Percentiles rank a stretch among this genome's conserved stretches.
These are phyloP conservation scores for Matsumyia berberina DNA, from an alignment of 2,888 invertebrate species.

Conservation along the genomic window DNA sequence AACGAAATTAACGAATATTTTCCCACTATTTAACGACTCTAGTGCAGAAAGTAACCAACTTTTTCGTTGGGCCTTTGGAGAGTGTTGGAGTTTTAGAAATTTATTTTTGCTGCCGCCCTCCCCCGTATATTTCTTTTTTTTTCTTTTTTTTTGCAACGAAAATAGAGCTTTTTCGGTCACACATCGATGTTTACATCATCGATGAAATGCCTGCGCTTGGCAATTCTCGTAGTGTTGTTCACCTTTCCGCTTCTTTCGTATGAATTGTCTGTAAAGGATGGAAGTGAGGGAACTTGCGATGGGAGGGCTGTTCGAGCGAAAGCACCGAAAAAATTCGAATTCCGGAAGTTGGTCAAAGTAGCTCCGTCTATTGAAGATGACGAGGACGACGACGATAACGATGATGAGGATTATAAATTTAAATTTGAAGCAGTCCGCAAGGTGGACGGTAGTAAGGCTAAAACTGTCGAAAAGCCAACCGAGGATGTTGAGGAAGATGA, in stretches of 20 bases:
- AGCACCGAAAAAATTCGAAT: slow-evolving; percentile 79
- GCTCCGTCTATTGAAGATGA: slow-evolving; percentile 78
- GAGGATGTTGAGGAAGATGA: slow-evolving; percentile 71
- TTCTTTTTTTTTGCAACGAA: slow-evolving; percentile 39
- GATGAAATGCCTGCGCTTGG: slow-evolving; percentile 61
- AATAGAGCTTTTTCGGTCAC: slow-evolving; percentile 50
- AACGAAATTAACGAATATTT: slow-evolving; percentile 26
- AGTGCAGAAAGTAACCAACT: slow-evolving; percentile 14
- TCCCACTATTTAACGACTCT: slow-evolving; percentile 6
- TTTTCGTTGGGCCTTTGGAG: slow-evolving; percentile 25
- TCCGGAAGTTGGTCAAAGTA: slow-evolving; percentile 81
- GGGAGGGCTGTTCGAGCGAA: slow-evolving; percentile 47
- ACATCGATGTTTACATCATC: slow-evolving; percentile 74
- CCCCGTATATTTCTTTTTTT: slow-evolving; percentile 24
- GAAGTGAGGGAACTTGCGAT: slow-evolving; percentile 46
- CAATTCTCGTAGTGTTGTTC: slow-evolving; percentile 77
- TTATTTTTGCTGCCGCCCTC: background rate
- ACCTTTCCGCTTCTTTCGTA: slow-evolving; percentile 77
- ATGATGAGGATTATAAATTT: slow-evolving; percentile 78
- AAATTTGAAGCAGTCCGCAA: slow-evolving; percentile 78
- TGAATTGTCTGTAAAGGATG: slow-evolving; percentile 77
- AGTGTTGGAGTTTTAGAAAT: slow-evolving; percentile 13
- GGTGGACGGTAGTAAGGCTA: slow-evolving; percentile 53
- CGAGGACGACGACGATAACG: slow-evolving; percentile 78
- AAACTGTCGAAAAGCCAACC: slow-evolving; percentile 57